Conservation (phyloP, 2,888 invertebrate species). For the Athetis lepigone region DNA sequence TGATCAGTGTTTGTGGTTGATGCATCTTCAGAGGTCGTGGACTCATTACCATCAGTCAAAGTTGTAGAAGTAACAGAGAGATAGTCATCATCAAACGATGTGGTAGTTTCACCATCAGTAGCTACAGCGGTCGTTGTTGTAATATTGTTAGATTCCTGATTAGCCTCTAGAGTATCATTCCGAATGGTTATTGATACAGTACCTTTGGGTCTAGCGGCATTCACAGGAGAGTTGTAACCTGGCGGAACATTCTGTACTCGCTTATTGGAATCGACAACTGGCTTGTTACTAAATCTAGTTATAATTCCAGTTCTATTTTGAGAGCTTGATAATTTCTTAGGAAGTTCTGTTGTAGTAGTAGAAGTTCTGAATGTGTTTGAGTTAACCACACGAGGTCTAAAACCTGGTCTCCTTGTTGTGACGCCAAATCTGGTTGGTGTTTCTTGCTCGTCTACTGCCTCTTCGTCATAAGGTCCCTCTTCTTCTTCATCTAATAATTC, state of each 20-base stretch:
- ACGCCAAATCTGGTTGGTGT: constrained; percentile 67
- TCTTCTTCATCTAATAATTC: constrained; percentile 71
- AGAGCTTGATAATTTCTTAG: constrained; percentile 69
- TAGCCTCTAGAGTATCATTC: constrained; percentile 64
- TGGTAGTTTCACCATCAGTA: constrained; percentile 70
- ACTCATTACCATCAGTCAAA: constrained; percentile 62
- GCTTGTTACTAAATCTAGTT: constrained; percentile 79
- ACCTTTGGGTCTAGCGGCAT: constrained; percentile 45
- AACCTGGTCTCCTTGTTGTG: constrained; percentile 79
- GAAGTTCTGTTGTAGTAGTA: constrained; percentile 83
- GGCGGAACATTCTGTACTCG: constrained; percentile 85
- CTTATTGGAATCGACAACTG: constrained; percentile 77
- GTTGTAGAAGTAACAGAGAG: constrained; percentile 75
- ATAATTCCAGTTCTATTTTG: constrained; percentile 80
- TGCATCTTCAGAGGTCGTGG: constrained; percentile 69
- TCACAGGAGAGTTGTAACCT: constrained; percentile 76
- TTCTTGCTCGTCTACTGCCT: constrained; percentile 70
- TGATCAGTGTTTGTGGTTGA: constrained; percentile 73
- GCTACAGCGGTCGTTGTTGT: constrained; percentile 65
- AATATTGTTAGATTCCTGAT: constrained; percentile 70
- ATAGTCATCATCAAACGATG: constrained; percentile 82
- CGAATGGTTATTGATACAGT: constrained; percentile 30
- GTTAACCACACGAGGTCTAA: constrained; percentile 80
- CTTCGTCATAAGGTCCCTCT: constrained; percentile 71
- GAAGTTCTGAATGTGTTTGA: constrained; percentile 86